Percentiles rank a stretch among this genome's conserved stretches.
Conservation (phyloP, 2,113 vertebrate genomes). For the Mesembrinibis cayennensis region DNA sequence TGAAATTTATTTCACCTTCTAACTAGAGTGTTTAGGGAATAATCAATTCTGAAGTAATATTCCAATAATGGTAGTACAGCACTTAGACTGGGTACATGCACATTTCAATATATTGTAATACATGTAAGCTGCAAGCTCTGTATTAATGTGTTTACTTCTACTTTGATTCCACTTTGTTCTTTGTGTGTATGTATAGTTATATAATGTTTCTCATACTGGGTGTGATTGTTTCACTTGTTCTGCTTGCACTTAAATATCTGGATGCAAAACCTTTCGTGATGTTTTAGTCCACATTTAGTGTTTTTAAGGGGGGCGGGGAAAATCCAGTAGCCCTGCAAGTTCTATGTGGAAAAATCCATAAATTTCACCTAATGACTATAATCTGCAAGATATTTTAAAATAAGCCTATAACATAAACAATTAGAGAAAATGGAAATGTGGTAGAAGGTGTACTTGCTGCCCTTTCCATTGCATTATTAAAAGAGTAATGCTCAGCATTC, state of each 20-base stretch:
- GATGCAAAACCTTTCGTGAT: not conserved
- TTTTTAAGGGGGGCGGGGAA: not conserved
- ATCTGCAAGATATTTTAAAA: not conserved
- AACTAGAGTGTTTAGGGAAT: not conserved
- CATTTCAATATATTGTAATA: not conserved
- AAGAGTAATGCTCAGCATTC: not conserved
- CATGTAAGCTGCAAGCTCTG: not conserved
- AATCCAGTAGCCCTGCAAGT: not conserved
- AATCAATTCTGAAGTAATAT: not conserved
- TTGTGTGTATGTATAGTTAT: not conserved
- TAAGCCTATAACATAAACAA: not conserved
- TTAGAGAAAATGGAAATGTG: not conserved
- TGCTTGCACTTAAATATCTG: not conserved
- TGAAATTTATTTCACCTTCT: conserved; percentile 1
- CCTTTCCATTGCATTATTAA: not conserved
- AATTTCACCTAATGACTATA: not conserved
- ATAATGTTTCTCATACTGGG: not conserved
- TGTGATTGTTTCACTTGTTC: not conserved
- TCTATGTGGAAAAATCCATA: not conserved
- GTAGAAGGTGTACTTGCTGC: not conserved
- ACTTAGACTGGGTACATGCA: not conserved
- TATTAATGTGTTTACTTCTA: not conserved
- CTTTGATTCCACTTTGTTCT: not conserved
- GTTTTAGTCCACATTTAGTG: not conserved
- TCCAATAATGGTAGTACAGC: not conserved